Percentiles rank a stretch among this genome's conserved stretches.
These are phyloP conservation scores for Euwallacea similis DNA, from an alignment of 1,140 invertebrate genomes.

Conservation along the genomic window DNA sequence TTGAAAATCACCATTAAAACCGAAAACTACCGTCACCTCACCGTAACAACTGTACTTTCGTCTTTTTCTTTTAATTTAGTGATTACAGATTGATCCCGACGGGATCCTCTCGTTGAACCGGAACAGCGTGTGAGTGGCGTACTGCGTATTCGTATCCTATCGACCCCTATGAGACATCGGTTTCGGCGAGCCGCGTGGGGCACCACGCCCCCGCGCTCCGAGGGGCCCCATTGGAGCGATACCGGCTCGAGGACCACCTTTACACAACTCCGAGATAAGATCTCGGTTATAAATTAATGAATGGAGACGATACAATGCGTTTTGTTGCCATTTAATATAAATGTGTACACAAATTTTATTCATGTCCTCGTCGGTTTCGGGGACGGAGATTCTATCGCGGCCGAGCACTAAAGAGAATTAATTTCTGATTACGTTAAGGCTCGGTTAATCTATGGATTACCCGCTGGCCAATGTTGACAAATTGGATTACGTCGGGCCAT, in stretches of 20 bases:
- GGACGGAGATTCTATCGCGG: background rate
- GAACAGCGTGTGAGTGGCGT: constrained; percentile 44
- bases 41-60: background rate
- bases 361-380: background rate
- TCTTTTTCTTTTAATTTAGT: background rate
- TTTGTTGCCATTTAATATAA: constrained; percentile 14
- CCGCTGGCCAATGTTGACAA: background rate
- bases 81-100: constrained; percentile 17
- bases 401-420: background rate
- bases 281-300: constrained; percentile 28
- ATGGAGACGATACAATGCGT: constrained; percentile 23
- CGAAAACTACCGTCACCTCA: background rate
- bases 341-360: constrained; percentile 1
- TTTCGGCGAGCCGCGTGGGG: constrained; percentile 31
- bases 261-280: constrained; percentile 31
- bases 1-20: constrained; percentile 20
- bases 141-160: constrained; percentile 42
- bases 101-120: constrained; percentile 43
- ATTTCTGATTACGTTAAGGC: background rate
- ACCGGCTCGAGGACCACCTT: constrained; percentile 41
- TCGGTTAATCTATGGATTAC: background rate
- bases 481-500: too few relatives aligned
- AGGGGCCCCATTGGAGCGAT: constrained; percentile 47
- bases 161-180: constrained; percentile 30
- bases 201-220: constrained; percentile 49